These are phyloP conservation scores for Xylophagus ater DNA, from an alignment of 2,888 invertebrate genomes.

Conservation along the genomic window DNA sequence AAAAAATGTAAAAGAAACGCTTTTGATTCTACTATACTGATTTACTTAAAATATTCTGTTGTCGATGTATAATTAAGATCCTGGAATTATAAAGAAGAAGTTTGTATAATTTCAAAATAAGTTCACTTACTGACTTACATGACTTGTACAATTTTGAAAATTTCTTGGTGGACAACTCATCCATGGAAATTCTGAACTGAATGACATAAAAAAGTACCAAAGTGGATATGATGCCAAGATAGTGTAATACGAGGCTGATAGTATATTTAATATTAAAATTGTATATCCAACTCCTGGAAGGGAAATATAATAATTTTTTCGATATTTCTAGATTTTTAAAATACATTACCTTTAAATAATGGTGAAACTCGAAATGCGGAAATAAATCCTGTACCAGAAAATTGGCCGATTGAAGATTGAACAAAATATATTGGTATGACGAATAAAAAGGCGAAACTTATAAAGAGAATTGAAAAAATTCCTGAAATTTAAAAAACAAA, in stretches of 20 bases:
- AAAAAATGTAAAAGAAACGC: too few relatives aligned
- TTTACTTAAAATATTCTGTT: too few relatives aligned
- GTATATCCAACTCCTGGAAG: slow-evolving; percentile 73
- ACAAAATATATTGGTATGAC: slow-evolving; percentile 78
- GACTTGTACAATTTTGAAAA: too few relatives aligned
- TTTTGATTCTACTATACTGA: too few relatives aligned
- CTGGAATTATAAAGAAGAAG: too few relatives aligned
- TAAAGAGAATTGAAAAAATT: slow-evolving; percentile 12
- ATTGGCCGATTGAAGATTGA: slow-evolving; percentile 78
- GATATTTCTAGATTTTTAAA: not conserved
- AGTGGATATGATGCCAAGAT: slow-evolving; percentile 75
- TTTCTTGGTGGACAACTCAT: too few relatives aligned
- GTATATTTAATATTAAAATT: slow-evolving; percentile 64
- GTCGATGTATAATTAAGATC: too few relatives aligned
- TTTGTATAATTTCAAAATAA: too few relatives aligned
- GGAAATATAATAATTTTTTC: not conserved
- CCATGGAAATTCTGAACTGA: slow-evolving; percentile 62
- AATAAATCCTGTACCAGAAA: slow-evolving; percentile 69
- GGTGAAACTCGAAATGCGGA: slow-evolving; percentile 71
- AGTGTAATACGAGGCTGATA: slow-evolving; percentile 72
- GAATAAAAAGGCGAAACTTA: slow-evolving; percentile 58
- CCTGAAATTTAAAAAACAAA: not conserved
- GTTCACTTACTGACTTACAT: too few relatives aligned
- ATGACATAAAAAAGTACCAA: slow-evolving; percentile 63
- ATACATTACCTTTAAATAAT: slow-evolving; percentile 66